Evolutionary conservation across 2,797 vertebrate genomes (phyloP).

Genomic region (Hippopotamyrus pictus): DNA sequence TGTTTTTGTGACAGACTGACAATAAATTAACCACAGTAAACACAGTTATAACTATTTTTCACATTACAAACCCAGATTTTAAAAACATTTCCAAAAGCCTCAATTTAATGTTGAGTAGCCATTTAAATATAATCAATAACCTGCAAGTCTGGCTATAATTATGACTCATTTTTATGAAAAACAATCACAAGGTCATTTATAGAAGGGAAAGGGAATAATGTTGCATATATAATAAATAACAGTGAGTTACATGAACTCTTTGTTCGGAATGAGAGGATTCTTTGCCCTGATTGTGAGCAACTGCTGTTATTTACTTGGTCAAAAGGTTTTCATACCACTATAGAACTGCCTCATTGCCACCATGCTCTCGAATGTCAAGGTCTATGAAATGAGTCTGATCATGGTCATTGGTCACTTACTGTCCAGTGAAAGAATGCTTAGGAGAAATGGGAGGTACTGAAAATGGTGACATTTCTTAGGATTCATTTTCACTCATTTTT

Average conservation of each 20-base stretch:
- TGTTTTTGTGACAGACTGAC: neutral
- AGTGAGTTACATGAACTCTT: neutral
- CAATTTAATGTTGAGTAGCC: neutral
- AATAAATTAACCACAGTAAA: neutral
- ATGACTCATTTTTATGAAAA: neutral
- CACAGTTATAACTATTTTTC: neutral
- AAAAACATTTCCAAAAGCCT: constrained; percentile 11
- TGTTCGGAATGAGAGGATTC: neutral
- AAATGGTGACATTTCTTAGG: neutral
- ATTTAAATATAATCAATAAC: constrained; percentile 1
- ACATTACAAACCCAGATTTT: neutral
- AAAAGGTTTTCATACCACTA: neutral
- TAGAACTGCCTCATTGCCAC: neutral
- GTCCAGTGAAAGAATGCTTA: neutral
- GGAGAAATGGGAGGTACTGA: neutral
- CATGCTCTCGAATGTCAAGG: neutral
- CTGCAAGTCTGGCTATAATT: constrained; percentile 1
- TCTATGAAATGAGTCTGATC: neutral
- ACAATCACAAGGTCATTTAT: neutral
- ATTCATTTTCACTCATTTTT: neutral
- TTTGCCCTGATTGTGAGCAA: neutral
- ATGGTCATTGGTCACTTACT: neutral
- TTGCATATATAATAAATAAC: constrained; percentile 12
- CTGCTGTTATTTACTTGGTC: neutral
- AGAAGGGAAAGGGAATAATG: neutral